Evolutionary conservation across 2,797 vertebrate species (phyloP).

Genomic region (Cuniculus paca): DNA sequence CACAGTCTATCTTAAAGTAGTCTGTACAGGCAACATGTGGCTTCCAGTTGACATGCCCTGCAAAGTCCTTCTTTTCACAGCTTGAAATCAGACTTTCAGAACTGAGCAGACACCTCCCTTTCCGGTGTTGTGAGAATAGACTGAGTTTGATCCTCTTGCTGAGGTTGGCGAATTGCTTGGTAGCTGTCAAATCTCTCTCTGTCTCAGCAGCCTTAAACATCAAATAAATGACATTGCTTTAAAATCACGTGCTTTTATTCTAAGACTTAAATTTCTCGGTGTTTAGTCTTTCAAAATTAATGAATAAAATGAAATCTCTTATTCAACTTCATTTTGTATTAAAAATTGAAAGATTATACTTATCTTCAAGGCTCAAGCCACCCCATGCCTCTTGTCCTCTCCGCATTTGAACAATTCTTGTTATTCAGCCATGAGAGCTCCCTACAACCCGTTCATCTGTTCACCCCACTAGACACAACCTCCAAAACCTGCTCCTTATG

Average conservation of each 20-base stretch:
- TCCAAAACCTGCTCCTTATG: neutral
- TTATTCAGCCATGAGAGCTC: neutral
- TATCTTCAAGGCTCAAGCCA: neutral
- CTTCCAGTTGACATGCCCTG: constrained; percentile 10
- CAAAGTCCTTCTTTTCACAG: neutral
- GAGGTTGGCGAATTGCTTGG: neutral
- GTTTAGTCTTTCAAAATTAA: constrained; percentile 64
- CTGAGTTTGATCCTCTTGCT: neutral
- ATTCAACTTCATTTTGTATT: constrained; percentile 46
- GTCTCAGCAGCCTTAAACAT: neutral
- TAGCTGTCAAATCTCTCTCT: neutral
- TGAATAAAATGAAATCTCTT: constrained; percentile 24
- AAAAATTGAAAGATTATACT: constrained; percentile 18
- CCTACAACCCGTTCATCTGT: neutral
- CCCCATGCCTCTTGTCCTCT: neutral
- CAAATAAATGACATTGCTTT: neutral
- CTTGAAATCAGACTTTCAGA: constrained; percentile 29
- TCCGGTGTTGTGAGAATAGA: neutral
- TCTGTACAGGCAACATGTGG: neutral
- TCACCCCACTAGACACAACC: neutral
- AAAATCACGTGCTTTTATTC: neutral
- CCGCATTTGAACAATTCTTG: neutral
- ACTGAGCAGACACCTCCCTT: neutral
- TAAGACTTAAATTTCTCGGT: neutral
- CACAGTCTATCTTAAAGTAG: neutral